Evolutionary conservation across 2,113 vertebrate species (phyloP), one percentile per base, ranked within the genome.

Genomic region (Pardalotus punctatus): DNA sequence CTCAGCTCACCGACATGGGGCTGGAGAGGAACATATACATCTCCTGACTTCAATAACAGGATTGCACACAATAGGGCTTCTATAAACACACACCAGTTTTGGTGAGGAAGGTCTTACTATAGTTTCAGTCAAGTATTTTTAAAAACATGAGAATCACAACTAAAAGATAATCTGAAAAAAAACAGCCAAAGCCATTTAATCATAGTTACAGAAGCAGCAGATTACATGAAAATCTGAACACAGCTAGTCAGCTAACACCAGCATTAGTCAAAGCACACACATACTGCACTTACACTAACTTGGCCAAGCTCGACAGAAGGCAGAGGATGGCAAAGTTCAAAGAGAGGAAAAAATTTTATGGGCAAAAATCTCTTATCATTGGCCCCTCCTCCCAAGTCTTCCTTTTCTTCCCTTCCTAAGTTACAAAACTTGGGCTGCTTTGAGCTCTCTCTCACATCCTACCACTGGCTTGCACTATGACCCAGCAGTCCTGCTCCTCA

Each of bases 1-100:
- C 53, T 53, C 42, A 78, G 70, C 74, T 71, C 51, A 33, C 15
- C 35, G 14, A 28, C 15, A 9, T 0, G 3, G 38, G 48, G 29
- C 53, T 78, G 25, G 28, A 57, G 42, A 67, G 47, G 42, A 86
- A 45, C 22, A 50, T 1, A 40, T 3, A 38, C 15, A 23, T 10
- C 69, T 77, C 45, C 77, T 13, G 3, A 53, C 38, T 38, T 72
- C 53, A 33, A 27, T 6, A 73, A 57, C 28, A 74, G 28, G 6
- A 50, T 36, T 27, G 19, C 25, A 48, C 4, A 33, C 28, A 61
- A 43, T 0, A 53, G 7, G 7, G 25, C 17, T 73, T 70, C 51
- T 10, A 57, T 8, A 60, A 58, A 64, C 3, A 31, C 48, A n/a
- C 2, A 9, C 5, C 24, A 2, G 0, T 15, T 62, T 40, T 12